Conservation (phyloP, 37 sponge, comb jelly and placozoan genomes). For the Chondrosia reniformis region DNA sequence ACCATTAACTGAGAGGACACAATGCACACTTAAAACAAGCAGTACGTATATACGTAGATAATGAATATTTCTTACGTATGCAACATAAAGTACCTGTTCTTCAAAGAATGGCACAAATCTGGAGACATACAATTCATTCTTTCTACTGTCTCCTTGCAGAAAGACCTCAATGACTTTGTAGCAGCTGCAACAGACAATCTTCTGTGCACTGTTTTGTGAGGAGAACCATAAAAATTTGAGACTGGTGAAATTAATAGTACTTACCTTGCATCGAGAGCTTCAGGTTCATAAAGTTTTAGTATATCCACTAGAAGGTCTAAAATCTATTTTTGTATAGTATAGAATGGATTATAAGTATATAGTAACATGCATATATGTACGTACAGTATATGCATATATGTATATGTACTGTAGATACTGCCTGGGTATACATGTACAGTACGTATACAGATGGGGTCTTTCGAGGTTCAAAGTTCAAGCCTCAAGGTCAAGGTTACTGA, state of each 20-base stretch:
- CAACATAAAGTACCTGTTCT: constrained; percentile 17
- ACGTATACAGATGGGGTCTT: too few species aligned
- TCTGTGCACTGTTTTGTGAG: neutral
- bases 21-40: neutral
- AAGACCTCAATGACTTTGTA: constrained; percentile 50
- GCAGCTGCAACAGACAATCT: constrained; percentile 9
- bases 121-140: constrained; percentile 69
- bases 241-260: neutral
- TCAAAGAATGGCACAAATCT: constrained; percentile 58
- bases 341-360: too few species aligned
- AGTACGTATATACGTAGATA: neutral
- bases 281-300: neutral
- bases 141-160: constrained; percentile 58
- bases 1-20: neutral
- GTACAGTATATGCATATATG: too few species aligned
- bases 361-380: too few species aligned
- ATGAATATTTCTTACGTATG: neutral
- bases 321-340: neutral
- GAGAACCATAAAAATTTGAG: neutral
- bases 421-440: too few species aligned
- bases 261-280: neutral
- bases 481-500: too few species aligned
- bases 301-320: constrained; percentile 16
- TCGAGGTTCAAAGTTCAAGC: too few species aligned
- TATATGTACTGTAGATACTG: too few species aligned